Conservation (phyloP, 2,797 vertebrate genomes). For the Gymnopithys bicolor region DNA sequence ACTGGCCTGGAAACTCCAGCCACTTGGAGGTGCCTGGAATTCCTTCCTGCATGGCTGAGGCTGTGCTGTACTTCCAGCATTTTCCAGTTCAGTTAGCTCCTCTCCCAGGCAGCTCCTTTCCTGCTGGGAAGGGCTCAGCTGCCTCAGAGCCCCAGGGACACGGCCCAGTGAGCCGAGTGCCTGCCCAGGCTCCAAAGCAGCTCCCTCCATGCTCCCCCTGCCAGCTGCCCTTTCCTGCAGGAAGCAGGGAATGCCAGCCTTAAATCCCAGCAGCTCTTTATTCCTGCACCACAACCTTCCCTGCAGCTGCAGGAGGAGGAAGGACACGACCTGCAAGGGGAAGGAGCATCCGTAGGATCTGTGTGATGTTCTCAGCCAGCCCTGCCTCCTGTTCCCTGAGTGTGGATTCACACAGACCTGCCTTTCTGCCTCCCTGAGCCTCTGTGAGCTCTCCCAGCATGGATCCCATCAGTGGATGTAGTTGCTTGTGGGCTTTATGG, state of each 20-base stretch:
- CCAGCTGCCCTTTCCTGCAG: neutral
- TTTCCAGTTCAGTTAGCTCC: neutral
- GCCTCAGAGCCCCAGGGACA: neutral
- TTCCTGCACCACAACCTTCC: neutral
- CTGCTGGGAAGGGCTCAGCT: neutral
- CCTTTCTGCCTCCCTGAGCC: neutral
- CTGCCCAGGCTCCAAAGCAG: neutral
- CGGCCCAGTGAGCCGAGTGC: neutral
- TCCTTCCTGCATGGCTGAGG: neutral
- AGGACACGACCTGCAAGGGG: neutral
- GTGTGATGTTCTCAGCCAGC: neutral
- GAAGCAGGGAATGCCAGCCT: neutral
- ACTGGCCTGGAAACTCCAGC: neutral
- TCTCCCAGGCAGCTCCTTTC: neutral
- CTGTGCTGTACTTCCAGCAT: neutral
- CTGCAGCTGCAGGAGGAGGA: neutral
- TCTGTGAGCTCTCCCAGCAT: neutral
- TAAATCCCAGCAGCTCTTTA: neutral
- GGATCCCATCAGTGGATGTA: neutral
- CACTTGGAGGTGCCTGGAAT: neutral
- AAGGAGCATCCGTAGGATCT: neutral
- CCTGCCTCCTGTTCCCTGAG: neutral
- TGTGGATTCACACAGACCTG: neutral
- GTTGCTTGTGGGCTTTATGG: slow-evolving; percentile 3
- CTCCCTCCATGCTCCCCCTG: neutral